Evolutionary conservation across 1,140 invertebrate species (phyloP).

Genomic region (Pogonus chalceus): DNA sequence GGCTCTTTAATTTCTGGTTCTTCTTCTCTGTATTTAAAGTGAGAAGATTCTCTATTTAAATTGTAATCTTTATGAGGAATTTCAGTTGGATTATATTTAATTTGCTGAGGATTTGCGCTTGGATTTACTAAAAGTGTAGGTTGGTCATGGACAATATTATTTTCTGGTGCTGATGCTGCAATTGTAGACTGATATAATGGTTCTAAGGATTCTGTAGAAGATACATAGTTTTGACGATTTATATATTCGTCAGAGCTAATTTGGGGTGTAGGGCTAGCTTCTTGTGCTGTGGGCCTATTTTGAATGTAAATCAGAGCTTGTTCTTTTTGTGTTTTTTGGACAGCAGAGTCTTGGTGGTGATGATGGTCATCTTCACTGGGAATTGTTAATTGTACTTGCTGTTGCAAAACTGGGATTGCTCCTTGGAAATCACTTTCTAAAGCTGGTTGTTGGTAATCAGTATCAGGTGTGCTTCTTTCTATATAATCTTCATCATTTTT

Average conservation of each 20-base stretch:
- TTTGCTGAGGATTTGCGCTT: background rate
- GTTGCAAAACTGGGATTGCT: background rate
- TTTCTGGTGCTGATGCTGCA: background rate
- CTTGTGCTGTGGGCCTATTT: background rate
- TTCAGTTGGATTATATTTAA: background rate
- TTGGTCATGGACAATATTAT: background rate
- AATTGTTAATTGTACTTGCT: background rate
- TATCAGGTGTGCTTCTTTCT: constrained; percentile 8
- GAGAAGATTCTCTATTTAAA: no score
- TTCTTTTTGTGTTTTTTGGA: background rate
- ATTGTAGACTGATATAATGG: background rate
- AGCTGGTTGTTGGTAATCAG: background rate
- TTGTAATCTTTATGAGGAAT: no score
- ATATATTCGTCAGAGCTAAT: background rate
- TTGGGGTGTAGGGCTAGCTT: background rate
- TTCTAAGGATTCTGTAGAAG: background rate
- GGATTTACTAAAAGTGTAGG: background rate
- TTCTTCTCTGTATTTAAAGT: constrained; percentile 19
- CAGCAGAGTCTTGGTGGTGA: background rate
- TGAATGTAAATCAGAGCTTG: background rate
- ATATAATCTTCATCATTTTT: constrained; percentile 15
- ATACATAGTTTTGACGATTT: background rate
- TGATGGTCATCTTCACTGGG: background rate
- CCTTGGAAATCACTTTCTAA: background rate
- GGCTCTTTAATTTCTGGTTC: constrained; percentile 7